Percentiles rank a stretch among this genome's conserved stretches.
phyloP scores from a whole-genome alignment of 1,140 invertebrate genomes.

The Hyphantria cunea region DNA sequence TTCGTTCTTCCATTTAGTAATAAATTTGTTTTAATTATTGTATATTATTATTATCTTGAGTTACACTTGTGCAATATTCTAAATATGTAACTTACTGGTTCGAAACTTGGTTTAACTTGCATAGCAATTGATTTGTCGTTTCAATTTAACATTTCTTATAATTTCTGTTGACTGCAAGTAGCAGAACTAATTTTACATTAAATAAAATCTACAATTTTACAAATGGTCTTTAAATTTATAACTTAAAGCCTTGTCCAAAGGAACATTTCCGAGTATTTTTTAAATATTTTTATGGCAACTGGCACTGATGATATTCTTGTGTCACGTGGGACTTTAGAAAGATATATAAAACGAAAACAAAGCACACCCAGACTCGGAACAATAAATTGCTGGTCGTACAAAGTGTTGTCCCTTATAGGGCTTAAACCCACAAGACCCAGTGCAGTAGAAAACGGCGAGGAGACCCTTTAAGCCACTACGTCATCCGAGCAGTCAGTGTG shows the following conservation, averaged over 20 bases:
- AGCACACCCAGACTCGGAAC: too few relatives aligned
- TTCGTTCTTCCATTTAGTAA: constrained; percentile 1
- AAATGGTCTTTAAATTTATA: constrained; percentile 35
- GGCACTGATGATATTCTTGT: too few relatives aligned
- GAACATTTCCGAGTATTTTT: too few relatives aligned
- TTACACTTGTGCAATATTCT: constrained; percentile 37
- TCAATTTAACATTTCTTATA: constrained; percentile 51
- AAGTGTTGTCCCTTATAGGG: too few relatives aligned
- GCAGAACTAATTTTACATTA: constrained; percentile 68
- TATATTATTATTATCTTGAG: neutral
- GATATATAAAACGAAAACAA: too few relatives aligned
- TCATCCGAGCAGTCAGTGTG: too few relatives aligned
- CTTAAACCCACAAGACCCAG: too few relatives aligned
- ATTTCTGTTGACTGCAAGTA: constrained; percentile 66
- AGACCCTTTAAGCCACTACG: too few relatives aligned
- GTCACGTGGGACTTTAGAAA: too few relatives aligned
- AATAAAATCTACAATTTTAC: constrained; percentile 70
- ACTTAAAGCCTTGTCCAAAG: neutral
- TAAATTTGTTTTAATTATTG: neutral
- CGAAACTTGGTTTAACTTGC: constrained; percentile 42
- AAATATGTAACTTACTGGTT: constrained; percentile 21
- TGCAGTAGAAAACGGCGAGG: too few relatives aligned
- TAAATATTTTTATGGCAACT: too few relatives aligned
- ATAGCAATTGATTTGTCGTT: constrained; percentile 60
- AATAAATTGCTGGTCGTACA: too few relatives aligned